Evolutionary conservation across 1,140 invertebrate genomes (phyloP).

Genomic region (Vanessa atalanta): DNA sequence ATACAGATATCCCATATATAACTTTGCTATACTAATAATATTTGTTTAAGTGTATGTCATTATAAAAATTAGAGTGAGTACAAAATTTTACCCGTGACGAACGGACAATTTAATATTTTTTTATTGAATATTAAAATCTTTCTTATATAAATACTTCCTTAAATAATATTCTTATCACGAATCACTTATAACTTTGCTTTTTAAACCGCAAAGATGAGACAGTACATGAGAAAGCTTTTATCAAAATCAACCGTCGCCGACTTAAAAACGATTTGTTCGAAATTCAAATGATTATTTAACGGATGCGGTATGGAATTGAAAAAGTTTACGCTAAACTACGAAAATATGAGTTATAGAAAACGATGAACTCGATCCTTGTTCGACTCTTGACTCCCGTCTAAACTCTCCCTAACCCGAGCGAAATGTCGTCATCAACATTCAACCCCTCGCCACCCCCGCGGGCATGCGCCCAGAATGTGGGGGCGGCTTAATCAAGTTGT

Average conservation of each 20-base stretch:
- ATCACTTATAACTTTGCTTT: conserved; percentile 22
- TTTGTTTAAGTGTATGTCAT: too few species aligned
- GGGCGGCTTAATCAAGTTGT: conserved; percentile 57
- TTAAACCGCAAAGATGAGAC: conserved; percentile 13
- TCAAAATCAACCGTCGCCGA: not conserved
- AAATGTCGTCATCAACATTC: conserved; percentile 74
- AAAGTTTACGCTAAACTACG: conserved; percentile 39
- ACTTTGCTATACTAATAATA: too few species aligned
- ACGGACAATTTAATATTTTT: too few species aligned
- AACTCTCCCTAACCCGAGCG: conserved; percentile 58
- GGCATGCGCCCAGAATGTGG: conserved; percentile 59
- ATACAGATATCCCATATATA: too few species aligned
- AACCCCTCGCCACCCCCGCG: conserved; percentile 48
- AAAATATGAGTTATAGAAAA: conserved; percentile 42
- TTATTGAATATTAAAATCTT: not conserved
- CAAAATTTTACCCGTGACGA: too few species aligned
- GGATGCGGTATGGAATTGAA: conserved; percentile 28
- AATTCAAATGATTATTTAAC: conserved; percentile 9
- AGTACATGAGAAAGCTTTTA: conserved; percentile 28
- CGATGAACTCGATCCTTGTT: conserved; percentile 44
- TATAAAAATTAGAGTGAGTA: too few species aligned
- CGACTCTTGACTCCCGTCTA: conserved; percentile 45
- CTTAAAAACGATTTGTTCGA: conserved; percentile 12
- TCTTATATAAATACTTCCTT: not conserved
- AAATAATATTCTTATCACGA: conserved; percentile 14